Evolutionary conservation across 2,797 vertebrate species (phyloP), one percentile per base, ranked within the genome.

Genomic region (Danionella dracula): DNA sequence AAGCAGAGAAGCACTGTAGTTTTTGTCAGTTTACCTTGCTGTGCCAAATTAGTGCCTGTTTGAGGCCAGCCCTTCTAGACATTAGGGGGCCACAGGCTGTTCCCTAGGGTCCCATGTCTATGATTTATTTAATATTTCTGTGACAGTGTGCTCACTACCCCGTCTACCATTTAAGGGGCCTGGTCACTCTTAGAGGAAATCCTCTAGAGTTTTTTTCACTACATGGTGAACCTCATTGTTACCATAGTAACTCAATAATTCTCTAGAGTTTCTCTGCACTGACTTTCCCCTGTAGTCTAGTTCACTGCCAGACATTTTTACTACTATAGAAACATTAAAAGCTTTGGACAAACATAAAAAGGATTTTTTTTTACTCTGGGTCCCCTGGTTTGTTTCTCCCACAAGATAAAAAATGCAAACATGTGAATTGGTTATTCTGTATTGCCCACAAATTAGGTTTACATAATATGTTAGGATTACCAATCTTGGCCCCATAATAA

Each of bases 21-120:
- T 85, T n/a, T 82, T 80, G 86, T 85, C 79, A 84, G 81, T 84
- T 89, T 82, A 84, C 76, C 72, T 76, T 69, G 72, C 79, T 84
- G 78, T 83, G 82, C 87, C 76, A 76, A 83, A 84, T 87, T 87
- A 85, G 78, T 10, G 62, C 61, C 54, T 77, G 67, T 73, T 66
- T 60, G 27, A 8, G 71, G 64, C 70, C 66, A 54, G 67, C 75
- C 37, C 19, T 53, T 41, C 44, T 73, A 59, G 35, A 73, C 68
- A 49, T 68, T 13, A 76, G 69, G 34, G 58, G 73, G 29, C 70
- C 29, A 53, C 21, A 50, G 37, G 1, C 16, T 55, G 55, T 78
- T 72, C 73, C 66, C 59, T 48, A 65, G 71, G 66, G 72, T 61
- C 38, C 42, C n/a, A 46, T 50, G 66, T 75, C 70, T 40, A 68